A percentile compares a stretch with the other conserved stretches of the same genome.
Evolutionary conservation across 2,113 vertebrate genomes (phyloP).

Genomic region (Pseudonaja textilis): DNA sequence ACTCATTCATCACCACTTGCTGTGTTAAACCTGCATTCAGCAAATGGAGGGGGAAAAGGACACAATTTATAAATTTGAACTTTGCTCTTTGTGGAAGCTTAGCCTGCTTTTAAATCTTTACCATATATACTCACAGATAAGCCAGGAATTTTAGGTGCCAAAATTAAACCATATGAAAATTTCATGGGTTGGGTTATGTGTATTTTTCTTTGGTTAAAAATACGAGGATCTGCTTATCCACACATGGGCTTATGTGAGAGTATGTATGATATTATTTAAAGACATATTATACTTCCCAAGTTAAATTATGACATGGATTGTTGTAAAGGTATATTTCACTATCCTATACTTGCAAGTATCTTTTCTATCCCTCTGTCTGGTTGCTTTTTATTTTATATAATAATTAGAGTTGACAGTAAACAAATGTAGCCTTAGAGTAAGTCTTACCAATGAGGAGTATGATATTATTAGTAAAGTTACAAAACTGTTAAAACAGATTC

Average conservation of each 20-base stretch:
- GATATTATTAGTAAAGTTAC: not conserved
- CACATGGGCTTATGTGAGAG: not conserved
- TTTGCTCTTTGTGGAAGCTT: not conserved
- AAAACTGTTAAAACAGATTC: not conserved
- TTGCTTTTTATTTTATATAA: not conserved
- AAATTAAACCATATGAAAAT: not conserved
- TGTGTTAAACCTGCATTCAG: not conserved
- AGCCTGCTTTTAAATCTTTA: not conserved
- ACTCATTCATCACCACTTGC: not conserved
- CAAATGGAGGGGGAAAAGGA: not conserved
- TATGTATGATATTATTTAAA: not conserved
- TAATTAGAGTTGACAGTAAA: not conserved
- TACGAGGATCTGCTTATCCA: not conserved
- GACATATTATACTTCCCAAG: not conserved
- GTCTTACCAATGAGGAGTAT: not conserved
- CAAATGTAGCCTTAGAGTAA: not conserved
- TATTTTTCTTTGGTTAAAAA: not conserved
- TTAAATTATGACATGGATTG: not conserved
- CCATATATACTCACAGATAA: not conserved
- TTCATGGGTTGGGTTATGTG: not conserved
- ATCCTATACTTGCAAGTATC: not conserved
- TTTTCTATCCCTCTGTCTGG: not conserved
- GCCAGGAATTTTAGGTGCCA: not conserved
- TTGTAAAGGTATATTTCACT: not conserved
- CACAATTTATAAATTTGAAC: no score